Evolutionary conservation across 2,888 invertebrate genomes (phyloP).

Genomic region (Watsonalla cultraria): DNA sequence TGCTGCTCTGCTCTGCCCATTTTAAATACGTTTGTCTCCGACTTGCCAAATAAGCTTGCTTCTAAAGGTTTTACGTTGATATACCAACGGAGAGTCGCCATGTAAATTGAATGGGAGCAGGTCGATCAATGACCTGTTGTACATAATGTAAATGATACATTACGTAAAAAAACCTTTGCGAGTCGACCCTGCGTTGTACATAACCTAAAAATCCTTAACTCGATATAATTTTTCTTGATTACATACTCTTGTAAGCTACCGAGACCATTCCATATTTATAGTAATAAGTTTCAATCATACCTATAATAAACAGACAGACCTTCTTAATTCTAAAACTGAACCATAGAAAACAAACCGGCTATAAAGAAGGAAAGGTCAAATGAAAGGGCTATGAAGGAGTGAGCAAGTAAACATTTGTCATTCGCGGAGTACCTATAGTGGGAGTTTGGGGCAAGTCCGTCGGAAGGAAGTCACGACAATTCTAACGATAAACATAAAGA

Average conservation of each 20-base stretch:
- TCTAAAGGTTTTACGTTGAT: conserved; percentile 56
- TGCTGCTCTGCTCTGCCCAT: conserved; percentile 76
- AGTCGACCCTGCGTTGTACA: no score
- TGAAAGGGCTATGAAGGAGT: conserved; percentile 43
- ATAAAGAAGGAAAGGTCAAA: conserved; percentile 22
- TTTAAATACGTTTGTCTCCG: conserved; percentile 78
- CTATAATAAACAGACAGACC: no score
- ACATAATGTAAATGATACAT: conserved; percentile 17
- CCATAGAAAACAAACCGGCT: no score
- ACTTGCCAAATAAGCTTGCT: conserved; percentile 75
- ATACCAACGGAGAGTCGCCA: conserved; percentile 28
- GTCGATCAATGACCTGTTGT: conserved; percentile 17
- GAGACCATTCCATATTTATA: no score
- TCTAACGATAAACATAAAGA: conserved; percentile 21
- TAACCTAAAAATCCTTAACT: no score
- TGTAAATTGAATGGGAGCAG: conserved; percentile 21
- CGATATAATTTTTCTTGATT: no score
- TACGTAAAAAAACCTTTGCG: no score
- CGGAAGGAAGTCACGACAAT: conserved; percentile 31
- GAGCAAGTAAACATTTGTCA: conserved; percentile 64
- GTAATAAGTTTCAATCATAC: no score
- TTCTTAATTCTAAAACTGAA: no score
- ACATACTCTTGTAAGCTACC: no score
- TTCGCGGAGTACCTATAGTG: conserved; percentile 41
- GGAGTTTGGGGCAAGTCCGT: conserved; percentile 21